These are phyloP conservation scores for Thysanoteuthis rhombus DNA, from an alignment of 2,888 invertebrate genomes.

Conservation along the genomic window DNA sequence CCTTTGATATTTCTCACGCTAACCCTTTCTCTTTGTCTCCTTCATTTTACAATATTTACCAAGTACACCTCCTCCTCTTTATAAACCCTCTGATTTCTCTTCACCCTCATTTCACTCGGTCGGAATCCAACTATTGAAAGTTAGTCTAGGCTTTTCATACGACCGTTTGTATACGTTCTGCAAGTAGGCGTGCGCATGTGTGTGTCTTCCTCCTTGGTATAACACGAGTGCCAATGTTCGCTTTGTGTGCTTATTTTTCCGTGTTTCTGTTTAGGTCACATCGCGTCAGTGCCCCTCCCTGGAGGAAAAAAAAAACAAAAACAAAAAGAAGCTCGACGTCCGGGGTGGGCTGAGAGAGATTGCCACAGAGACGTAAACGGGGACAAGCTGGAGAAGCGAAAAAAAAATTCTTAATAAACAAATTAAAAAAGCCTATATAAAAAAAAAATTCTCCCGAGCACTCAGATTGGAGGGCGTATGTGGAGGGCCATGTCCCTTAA, in stretches of 20 bases:
- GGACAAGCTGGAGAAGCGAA: neutral
- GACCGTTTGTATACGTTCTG: neutral
- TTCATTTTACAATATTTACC: too few relatives aligned
- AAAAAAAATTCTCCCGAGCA: neutral
- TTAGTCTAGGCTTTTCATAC: neutral
- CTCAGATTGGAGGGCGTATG: neutral
- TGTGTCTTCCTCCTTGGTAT: neutral
- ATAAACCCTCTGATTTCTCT: too few relatives aligned
- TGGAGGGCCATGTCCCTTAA: neutral
- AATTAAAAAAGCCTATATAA: rapidly evolving
- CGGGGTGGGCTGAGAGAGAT: neutral
- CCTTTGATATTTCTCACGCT: too few relatives aligned
- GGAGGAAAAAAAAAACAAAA: neutral
- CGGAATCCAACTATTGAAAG: neutral
- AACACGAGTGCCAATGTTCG: neutral
- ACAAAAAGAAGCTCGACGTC: too few relatives aligned
- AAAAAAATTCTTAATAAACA: neutral
- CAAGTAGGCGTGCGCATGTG: neutral
- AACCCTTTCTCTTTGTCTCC: too few relatives aligned
- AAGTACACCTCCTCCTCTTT: too few relatives aligned
- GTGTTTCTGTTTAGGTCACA: neutral
- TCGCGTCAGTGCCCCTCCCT: neutral
- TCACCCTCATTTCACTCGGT: neutral
- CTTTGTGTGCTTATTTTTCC: neutral
- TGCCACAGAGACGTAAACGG: neutral